phyloP scores from a whole-genome alignment of 2,113 vertebrate genomes.

The Sula dactylatra region DNA sequence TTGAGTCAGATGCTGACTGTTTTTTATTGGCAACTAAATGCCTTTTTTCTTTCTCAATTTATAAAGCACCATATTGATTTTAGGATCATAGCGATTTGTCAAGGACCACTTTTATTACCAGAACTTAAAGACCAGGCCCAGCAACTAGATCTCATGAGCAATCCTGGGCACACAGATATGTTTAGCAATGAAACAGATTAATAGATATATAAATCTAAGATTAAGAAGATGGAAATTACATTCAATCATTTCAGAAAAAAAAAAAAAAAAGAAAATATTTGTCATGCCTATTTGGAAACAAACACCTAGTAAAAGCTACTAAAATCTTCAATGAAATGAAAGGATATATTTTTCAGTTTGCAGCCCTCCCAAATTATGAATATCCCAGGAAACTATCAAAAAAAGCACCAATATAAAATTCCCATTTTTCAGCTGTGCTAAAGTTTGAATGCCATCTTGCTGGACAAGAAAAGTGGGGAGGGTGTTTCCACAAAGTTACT shows the following conservation, averaged over 20 bases:
- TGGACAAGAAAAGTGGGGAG: background rate
- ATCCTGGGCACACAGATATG: background rate
- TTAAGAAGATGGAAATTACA: background rate
- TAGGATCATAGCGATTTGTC: background rate
- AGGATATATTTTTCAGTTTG: background rate
- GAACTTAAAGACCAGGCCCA: background rate
- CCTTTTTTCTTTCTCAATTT: background rate
- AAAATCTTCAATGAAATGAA: background rate
- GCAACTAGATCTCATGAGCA: background rate
- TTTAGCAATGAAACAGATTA: background rate
- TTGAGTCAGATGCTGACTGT: background rate
- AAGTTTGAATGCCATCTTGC: background rate
- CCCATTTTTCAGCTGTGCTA: background rate
- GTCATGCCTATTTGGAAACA: background rate
- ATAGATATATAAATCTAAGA: background rate
- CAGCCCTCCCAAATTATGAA: background rate
- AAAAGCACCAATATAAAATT: background rate
- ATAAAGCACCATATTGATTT: background rate
- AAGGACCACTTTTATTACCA: background rate
- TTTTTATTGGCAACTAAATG: background rate
- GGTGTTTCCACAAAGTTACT: background rate
- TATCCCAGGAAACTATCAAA: background rate
- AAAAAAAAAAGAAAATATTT: background rate
- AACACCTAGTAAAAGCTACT: background rate
- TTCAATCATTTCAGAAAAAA: background rate